Evolutionary conservation across 2,888 invertebrate genomes (phyloP).

Genomic region (Apoda limacodes): DNA sequence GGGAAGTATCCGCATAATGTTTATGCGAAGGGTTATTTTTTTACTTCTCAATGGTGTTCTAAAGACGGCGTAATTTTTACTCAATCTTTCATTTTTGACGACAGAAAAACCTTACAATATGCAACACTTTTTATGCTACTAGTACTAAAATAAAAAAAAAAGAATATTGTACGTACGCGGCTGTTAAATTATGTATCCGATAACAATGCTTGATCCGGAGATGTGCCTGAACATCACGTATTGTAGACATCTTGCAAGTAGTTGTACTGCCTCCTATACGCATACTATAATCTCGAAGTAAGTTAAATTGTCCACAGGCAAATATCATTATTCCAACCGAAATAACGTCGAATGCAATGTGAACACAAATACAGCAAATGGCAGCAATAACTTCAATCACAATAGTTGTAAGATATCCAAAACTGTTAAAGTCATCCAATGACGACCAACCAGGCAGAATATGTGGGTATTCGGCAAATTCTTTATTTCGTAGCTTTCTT

Average conservation of each 20-base stretch:
- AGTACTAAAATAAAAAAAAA: too few species aligned
- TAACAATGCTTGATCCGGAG: conserved; percentile 38
- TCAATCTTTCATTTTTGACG: too few species aligned
- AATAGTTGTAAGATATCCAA: conserved; percentile 30
- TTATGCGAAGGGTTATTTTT: too few species aligned
- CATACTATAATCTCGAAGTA: conserved; percentile 32
- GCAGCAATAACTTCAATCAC: conserved; percentile 32
- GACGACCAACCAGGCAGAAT: conserved; percentile 43
- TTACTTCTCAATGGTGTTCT: too few species aligned
- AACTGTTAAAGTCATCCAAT: conserved; percentile 25
- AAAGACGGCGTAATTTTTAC: too few species aligned
- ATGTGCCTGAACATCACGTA: conserved; percentile 35
- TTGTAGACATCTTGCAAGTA: conserved; percentile 20
- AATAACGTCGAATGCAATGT: conserved; percentile 39
- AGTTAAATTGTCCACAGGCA: conserved; percentile 39
- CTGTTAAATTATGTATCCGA: conserved; percentile 28
- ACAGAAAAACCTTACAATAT: too few species aligned
- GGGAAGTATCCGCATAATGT: too few species aligned
- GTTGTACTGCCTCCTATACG: conserved; percentile 36
- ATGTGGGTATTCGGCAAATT: conserved; percentile 31
- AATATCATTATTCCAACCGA: conserved; percentile 45
- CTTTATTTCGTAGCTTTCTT: background rate
- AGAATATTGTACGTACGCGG: too few species aligned
- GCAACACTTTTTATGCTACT: too few species aligned
- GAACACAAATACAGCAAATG: conserved; percentile 36